phyloP scores from a whole-genome alignment of 2,113 vertebrate species.

The Zosterops pallidus region DNA sequence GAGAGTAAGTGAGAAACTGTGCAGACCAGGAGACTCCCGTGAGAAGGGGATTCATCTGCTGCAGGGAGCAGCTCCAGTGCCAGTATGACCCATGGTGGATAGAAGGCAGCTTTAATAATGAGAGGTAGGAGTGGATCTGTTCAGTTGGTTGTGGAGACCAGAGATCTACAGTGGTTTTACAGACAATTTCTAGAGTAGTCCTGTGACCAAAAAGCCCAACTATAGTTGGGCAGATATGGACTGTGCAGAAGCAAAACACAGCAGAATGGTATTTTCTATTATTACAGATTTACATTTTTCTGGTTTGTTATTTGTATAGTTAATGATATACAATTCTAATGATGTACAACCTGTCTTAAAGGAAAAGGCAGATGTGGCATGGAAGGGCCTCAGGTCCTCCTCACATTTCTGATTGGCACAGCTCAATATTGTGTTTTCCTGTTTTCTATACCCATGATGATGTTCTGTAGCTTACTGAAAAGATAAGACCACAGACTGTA shows the following conservation, averaged over 20 bases:
- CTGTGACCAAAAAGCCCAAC: neutral
- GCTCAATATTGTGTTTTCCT: neutral
- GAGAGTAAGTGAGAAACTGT: neutral
- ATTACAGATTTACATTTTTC: neutral
- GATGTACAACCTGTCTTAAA: neutral
- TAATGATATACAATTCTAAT: neutral
- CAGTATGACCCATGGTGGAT: rapidly evolving
- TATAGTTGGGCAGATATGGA: neutral
- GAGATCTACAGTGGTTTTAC: neutral
- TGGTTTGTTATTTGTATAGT: neutral
- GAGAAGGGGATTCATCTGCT: neutral
- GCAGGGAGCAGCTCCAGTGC: neutral
- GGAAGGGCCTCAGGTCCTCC: neutral
- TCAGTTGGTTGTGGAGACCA: neutral
- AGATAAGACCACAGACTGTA: neutral
- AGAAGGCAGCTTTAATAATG: neutral
- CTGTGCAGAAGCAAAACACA: neutral
- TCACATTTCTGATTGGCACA: neutral
- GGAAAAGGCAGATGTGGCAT: neutral
- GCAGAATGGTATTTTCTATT: neutral
- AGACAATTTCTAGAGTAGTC: neutral
- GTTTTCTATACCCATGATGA: neutral
- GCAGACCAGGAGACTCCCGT: neutral
- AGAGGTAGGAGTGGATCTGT: neutral
- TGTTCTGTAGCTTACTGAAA: neutral